Base-by-base conservation (phyloP, 2,113 vertebrate species). In the Prietella phreatophila region DNA sequence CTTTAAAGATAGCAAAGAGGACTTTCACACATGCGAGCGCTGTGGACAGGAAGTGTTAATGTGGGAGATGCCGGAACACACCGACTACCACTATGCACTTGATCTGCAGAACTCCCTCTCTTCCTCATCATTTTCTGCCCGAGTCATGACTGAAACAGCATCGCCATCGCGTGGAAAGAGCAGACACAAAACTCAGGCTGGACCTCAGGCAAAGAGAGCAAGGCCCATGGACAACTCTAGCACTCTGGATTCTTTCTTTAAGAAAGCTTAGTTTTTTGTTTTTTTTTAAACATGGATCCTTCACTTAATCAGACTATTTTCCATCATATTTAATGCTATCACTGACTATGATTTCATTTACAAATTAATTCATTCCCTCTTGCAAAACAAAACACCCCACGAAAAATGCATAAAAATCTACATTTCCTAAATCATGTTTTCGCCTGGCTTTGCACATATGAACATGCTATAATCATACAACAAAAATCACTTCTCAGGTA, bases 61-160 rank as follows among this genome's bases (percentile, higher is more conserved):
- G 20, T 99, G 98, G 98, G 97, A 99, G 39, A 96, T 97, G 94
- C 96, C 97, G 0, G 98, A 99, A 93, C 98, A 99, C 86, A 93
- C 80, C 5, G 98, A 99, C 91, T 99, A 97, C 86, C 98, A 99
- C 91, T 98, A 98, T 91, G 98, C 98, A 33, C 75, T 97, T 86
- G 97, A 99, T 67, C 93, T 99, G 65, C 98, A 99, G 85, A 95
- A 94, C 20, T 97, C 97, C 0, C 94, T 99, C 86, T 91, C 88
- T 25, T 33, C 56, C 4, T 86, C 65, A 33, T 83, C 71, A 6
- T n/a, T 47, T 30, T 39, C 71, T 42, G 22, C 42, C 33, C 87
- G 76, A 85, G 33, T 82, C 27, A 88, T 84, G 58, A 30, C 36
- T 86, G 65, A 84, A 71, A 50, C 76, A 87, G 89, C 91, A 88